These are phyloP conservation scores for Polydrusus pterygomalis DNA, from an alignment of 2,888 invertebrate species.

Conservation along the genomic window DNA sequence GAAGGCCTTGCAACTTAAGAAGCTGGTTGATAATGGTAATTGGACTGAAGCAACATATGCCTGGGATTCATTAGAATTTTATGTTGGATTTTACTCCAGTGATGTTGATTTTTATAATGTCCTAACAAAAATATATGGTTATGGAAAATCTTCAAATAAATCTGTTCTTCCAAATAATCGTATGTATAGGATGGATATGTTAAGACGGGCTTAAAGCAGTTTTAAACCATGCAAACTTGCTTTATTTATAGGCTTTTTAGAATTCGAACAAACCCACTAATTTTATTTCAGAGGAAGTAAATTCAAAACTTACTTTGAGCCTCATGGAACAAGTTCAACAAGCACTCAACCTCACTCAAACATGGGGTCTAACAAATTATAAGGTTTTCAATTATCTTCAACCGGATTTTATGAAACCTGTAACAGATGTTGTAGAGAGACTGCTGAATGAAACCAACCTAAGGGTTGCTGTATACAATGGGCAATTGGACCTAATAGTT, in stretches of 20 bases:
- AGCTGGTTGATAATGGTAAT: slow-evolving; percentile 70
- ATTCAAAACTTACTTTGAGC: slow-evolving; percentile 63
- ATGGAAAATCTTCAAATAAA: neutral
- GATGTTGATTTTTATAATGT: slow-evolving; percentile 62
- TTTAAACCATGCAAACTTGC: no score
- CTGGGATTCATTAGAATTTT: slow-evolving; percentile 55
- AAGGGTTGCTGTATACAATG: slow-evolving; percentile 82
- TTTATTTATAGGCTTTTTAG: no score
- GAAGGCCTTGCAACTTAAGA: slow-evolving; percentile 56
- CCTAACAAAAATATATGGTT: slow-evolving; percentile 52
- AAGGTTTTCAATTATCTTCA: slow-evolving; percentile 77
- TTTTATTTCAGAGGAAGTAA: neutral
- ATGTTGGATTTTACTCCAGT: slow-evolving; percentile 40
- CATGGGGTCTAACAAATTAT: slow-evolving; percentile 77
- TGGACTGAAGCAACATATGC: slow-evolving; percentile 78
- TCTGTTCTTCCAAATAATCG: neutral
- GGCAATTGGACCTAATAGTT: slow-evolving; percentile 90
- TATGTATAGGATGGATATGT: no score
- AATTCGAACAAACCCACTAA: no score
- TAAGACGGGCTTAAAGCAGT: no score
- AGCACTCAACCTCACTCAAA: slow-evolving; percentile 78
- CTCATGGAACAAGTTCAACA: slow-evolving; percentile 85
- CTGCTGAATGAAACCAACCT: slow-evolving; percentile 81
- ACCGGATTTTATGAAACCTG: slow-evolving; percentile 84
- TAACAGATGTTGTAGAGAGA: slow-evolving; percentile 80